Conservation (phyloP, 2,888 invertebrate species). For the Dasysyrphus tricinctus region DNA sequence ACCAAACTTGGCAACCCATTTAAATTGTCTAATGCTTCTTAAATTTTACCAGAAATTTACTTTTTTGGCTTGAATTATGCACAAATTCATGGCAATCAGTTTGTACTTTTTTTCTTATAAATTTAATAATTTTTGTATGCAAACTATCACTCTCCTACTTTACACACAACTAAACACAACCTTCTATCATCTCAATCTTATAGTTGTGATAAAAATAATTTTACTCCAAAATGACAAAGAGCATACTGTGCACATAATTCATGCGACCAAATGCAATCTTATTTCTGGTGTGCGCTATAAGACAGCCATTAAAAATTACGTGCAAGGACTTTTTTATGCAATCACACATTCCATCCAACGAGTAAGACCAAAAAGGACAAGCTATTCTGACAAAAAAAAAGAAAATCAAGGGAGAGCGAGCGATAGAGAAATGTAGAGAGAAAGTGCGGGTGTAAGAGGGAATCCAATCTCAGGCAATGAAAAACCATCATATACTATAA, state of each 20-base stretch:
- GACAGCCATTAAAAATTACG: slow-evolving; percentile 74
- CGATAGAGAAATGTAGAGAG: background rate
- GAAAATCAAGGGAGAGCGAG: background rate
- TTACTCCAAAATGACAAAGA: slow-evolving; percentile 60
- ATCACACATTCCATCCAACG: slow-evolving; percentile 1
- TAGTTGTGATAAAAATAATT: slow-evolving; percentile 64
- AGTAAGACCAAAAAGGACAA: slow-evolving; percentile 15
- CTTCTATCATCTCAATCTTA: background rate
- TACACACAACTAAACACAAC: background rate
- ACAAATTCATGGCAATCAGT: no score
- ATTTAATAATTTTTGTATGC: background rate
- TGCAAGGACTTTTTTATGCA: slow-evolving; percentile 69
- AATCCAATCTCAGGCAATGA: slow-evolving; percentile 45
- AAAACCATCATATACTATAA: slow-evolving; percentile 42
- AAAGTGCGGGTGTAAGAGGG: background rate
- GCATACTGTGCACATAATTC: slow-evolving; percentile 74
- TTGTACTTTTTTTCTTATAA: no score
- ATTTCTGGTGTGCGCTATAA: slow-evolving; percentile 50
- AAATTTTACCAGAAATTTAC: no score
- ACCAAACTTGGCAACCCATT: no score
- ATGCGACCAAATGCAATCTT: slow-evolving; percentile 71
- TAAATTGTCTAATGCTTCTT: no score
- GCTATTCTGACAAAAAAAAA: background rate
- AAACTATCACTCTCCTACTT: background rate
- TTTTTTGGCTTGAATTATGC: no score